phyloP scores from a whole-genome alignment of 2,797 vertebrate genomes.

The Carcharodon carcharias region DNA sequence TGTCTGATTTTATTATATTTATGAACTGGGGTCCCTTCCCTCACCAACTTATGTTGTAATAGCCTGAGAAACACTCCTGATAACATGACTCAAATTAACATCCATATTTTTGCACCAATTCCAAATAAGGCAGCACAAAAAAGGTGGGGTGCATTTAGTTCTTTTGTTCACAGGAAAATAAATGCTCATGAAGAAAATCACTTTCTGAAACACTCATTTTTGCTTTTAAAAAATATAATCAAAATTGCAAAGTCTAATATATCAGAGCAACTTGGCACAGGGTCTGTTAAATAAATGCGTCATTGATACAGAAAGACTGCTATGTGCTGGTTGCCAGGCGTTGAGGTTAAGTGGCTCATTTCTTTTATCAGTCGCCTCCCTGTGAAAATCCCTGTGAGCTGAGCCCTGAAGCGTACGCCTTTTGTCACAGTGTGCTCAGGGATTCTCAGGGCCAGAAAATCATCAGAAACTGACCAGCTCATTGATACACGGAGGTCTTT shows the following conservation, averaged over 20 bases:
- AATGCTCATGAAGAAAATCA: not conserved
- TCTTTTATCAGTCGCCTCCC: conserved; percentile 1
- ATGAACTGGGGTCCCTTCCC: not conserved
- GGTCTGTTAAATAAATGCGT: not conserved
- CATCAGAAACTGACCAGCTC: not conserved
- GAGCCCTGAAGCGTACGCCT: not conserved
- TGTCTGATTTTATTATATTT: not conserved
- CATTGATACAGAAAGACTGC: not conserved
- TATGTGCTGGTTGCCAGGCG: not conserved
- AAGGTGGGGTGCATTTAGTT: not conserved
- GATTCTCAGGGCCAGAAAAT: not conserved
- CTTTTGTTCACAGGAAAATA: not conserved
- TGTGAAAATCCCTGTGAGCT: not conserved
- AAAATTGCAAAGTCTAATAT: not conserved
- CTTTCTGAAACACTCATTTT: not conserved
- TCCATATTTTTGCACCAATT: not conserved
- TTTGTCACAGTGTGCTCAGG: not conserved
- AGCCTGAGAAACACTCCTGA: not conserved
- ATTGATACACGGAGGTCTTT: not conserved
- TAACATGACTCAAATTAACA: not conserved
- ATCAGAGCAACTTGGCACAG: not conserved
- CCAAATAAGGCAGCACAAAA: not conserved
- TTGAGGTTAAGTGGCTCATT: not conserved
- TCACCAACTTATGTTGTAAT: not conserved
- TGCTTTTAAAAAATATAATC: not conserved